These are phyloP conservation scores for Nycticryphes semicollaris DNA, from an alignment of 2,113 vertebrate genomes.

Conservation along the genomic window DNA sequence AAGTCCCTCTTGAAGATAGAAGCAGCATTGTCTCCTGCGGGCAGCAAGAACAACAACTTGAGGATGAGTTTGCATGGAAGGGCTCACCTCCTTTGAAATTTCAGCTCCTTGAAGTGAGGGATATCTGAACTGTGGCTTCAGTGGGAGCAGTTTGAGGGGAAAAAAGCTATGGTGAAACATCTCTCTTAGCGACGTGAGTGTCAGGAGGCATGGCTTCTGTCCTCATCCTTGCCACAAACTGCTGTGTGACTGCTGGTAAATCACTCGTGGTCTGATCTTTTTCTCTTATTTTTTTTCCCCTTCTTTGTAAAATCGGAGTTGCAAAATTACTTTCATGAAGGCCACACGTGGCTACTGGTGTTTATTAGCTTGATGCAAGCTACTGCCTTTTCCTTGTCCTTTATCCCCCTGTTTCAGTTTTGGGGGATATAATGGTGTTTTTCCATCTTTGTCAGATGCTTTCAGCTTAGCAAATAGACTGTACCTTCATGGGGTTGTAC, in stretches of 20 bases:
- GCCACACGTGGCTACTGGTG: not conserved
- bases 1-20: not conserved
- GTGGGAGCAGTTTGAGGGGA: not conserved
- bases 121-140: not conserved
- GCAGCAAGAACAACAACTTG: not conserved
- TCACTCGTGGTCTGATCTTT: not conserved
- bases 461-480: not conserved
- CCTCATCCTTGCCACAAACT: not conserved
- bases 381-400: not conserved
- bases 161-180: not conserved
- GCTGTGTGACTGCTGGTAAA: not conserved
- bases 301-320: not conserved
- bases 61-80: not conserved
- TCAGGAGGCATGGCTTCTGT: not conserved
- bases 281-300: too few species aligned
- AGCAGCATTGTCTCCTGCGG: not conserved
- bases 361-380: not conserved
- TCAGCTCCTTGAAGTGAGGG: not conserved
- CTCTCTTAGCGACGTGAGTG: accelerated
- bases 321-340: not conserved
- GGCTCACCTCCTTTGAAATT: not conserved
- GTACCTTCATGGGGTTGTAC: accelerated
- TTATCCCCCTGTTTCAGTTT: not conserved
- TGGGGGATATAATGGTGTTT: not conserved
- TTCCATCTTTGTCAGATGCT: not conserved